A percentile compares a stretch with the other conserved stretches of the same genome.
Conservation (phyloP, 1,140 invertebrate genomes). For the Caenorhabditis briggsae region DNA sequence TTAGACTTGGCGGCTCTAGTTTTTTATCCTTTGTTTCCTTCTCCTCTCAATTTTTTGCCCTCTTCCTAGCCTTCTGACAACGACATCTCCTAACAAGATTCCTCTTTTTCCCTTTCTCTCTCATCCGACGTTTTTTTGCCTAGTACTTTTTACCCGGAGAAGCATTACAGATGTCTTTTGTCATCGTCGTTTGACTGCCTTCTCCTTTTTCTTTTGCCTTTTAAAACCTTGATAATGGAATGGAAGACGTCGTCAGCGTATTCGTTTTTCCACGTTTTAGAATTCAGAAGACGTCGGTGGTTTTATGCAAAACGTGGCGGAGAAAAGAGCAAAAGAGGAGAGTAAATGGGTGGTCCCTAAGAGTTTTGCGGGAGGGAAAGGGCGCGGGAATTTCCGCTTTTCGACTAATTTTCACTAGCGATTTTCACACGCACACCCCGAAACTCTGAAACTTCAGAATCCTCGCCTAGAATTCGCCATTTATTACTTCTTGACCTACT, state of each 20-base stretch:
- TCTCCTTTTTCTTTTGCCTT: not conserved
- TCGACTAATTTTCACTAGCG: no score
- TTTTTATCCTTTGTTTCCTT: not conserved
- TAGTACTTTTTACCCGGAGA: slow-evolving; percentile 19
- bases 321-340: not conserved
- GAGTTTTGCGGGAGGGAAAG: no score
- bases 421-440: no score
- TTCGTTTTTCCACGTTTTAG: no score
- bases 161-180: slow-evolving; percentile 45
- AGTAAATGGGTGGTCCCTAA: not conserved
- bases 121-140: not conserved
- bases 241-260: no score
- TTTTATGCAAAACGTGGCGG: not conserved
- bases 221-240: not conserved
- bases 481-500: no score
- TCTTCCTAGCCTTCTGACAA: not conserved
- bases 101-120: not conserved
- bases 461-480: no score
- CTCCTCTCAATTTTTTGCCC: not conserved
- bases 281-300: slow-evolving; percentile 11
- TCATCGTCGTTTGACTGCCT: not conserved
- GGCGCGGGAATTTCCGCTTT: no score
- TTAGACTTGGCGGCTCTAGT: no score
- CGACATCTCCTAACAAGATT: slow-evolving; percentile 49
- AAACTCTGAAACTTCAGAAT: no score